These are phyloP conservation scores for Callocephalon fimbriatum DNA, from an alignment of 2,113 vertebrate genomes.

Conservation along the genomic window DNA sequence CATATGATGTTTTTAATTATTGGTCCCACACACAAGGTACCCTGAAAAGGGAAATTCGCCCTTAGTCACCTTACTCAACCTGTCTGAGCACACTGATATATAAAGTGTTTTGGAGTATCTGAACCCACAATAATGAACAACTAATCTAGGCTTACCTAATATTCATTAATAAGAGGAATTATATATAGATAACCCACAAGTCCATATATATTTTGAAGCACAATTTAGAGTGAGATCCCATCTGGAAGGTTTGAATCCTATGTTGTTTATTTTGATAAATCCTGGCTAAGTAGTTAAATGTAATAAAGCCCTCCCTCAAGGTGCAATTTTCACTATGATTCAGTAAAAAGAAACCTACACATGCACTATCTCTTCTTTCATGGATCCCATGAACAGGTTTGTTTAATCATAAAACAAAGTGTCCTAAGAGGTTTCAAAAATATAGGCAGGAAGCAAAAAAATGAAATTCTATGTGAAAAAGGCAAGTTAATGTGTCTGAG, in stretches of 20 bases:
- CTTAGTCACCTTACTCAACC: background rate
- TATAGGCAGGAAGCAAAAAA: constrained; percentile 53
- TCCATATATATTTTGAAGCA: background rate
- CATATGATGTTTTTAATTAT: background rate
- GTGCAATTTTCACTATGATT: constrained; percentile 50
- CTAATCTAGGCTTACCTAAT: background rate
- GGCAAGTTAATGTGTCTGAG: background rate
- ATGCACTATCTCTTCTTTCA: constrained; percentile 17
- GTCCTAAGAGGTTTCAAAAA: constrained; percentile 48
- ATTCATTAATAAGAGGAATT: background rate
- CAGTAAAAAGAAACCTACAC: constrained; percentile 63
- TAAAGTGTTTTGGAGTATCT: background rate
- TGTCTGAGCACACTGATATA: background rate
- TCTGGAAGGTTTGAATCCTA: constrained; percentile 36
- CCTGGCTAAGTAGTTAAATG: constrained; percentile 51
- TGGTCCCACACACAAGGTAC: background rate
- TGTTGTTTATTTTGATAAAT: constrained; percentile 66
- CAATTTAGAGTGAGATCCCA: background rate
- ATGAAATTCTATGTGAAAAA: constrained; percentile 10
- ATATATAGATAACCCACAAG: background rate
- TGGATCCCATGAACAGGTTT: constrained; percentile 14
- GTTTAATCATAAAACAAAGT: constrained; percentile 44
- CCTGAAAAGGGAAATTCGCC: background rate
- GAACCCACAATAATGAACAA: background rate
- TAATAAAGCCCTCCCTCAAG: constrained; percentile 48